These are phyloP conservation scores for Apostichopus californicus DNA, from an alignment of 35 echinoderm and acorn worm species.

Conservation along the genomic window DNA sequence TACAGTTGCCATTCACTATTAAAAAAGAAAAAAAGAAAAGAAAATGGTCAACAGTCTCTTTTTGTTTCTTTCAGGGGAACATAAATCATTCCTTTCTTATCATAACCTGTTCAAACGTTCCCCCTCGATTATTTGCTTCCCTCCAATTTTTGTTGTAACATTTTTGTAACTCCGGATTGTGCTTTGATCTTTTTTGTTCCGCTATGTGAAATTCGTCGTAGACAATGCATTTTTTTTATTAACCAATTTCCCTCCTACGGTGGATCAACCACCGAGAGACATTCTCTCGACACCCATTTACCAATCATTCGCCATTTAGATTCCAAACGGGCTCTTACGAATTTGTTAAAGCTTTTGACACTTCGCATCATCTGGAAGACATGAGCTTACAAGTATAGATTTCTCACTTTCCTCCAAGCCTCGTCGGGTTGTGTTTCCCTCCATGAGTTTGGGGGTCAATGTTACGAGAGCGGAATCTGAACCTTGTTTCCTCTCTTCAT, in stretches of 20 bases:
- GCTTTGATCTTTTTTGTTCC: too few species aligned
- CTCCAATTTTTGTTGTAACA: too few species aligned
- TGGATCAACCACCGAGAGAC: not conserved
- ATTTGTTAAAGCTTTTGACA: not conserved
- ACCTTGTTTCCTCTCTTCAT: not conserved
- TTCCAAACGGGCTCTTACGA: not conserved
- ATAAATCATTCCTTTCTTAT: too few species aligned
- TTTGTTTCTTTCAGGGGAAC: too few species aligned
- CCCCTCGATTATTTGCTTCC: too few species aligned
- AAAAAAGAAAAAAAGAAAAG: too few species aligned
- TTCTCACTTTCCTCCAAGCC: not conserved
- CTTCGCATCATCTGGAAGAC: constrained; percentile 4
- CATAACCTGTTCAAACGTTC: too few species aligned
- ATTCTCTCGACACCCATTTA: not conserved
- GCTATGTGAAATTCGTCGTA: too few species aligned
- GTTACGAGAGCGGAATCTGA: constrained; percentile 16
- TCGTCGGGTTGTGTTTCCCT: not conserved
- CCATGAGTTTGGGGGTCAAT: constrained; percentile 7
- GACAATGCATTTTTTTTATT: too few species aligned
- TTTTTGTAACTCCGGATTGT: too few species aligned
- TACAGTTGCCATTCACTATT: too few species aligned
- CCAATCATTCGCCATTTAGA: not conserved
- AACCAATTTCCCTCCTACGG: not conserved
- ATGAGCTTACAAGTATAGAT: not conserved
- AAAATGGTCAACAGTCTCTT: too few species aligned